Conservation (phyloP, 2,113 vertebrate genomes). For the Terrapene triunguis region DNA sequence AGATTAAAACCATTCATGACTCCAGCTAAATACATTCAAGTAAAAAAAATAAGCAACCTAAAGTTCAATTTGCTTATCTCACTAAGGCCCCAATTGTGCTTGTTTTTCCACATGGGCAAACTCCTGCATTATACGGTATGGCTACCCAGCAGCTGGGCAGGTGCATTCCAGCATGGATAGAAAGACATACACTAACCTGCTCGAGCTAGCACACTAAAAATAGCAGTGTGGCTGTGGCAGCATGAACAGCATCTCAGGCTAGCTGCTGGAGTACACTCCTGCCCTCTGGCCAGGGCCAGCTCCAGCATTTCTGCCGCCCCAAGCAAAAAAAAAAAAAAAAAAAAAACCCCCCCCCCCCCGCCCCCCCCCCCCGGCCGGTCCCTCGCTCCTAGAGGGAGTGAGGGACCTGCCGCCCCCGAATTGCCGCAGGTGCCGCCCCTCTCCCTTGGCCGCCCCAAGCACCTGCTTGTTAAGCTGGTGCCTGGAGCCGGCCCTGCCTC, state of each 20-base stretch:
- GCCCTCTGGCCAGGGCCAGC: not conserved
- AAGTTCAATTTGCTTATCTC: not conserved
- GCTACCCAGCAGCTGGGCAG: not conserved
- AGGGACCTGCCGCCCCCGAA: too few relatives aligned
- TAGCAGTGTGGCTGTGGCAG: not conserved
- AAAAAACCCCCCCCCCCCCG: too few relatives aligned
- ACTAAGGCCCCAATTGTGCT: not conserved
- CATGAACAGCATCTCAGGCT: too few relatives aligned
- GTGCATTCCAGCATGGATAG: not conserved
- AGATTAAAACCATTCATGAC: not conserved
- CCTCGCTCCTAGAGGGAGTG: too few relatives aligned
- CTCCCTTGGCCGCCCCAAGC: too few relatives aligned
- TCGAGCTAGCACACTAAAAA: not conserved
- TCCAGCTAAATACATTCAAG: not conserved
- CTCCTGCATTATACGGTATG: fast-evolving
- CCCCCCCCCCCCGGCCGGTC: too few relatives aligned
- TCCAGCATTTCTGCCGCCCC: too few relatives aligned
- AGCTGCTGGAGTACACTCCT: not conserved
- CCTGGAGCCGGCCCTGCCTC: not conserved
- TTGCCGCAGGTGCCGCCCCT: too few relatives aligned
- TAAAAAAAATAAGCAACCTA: not conserved
- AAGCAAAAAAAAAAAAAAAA: too few relatives aligned
- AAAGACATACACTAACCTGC: not conserved
- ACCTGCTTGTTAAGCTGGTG: too few relatives aligned
- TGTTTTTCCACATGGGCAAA: not conserved